A percentile compares a stretch with the other conserved stretches of the same genome.
Evolutionary conservation across 2,113 vertebrate species (phyloP).

Genomic region (Oenanthe oenanthe): DNA sequence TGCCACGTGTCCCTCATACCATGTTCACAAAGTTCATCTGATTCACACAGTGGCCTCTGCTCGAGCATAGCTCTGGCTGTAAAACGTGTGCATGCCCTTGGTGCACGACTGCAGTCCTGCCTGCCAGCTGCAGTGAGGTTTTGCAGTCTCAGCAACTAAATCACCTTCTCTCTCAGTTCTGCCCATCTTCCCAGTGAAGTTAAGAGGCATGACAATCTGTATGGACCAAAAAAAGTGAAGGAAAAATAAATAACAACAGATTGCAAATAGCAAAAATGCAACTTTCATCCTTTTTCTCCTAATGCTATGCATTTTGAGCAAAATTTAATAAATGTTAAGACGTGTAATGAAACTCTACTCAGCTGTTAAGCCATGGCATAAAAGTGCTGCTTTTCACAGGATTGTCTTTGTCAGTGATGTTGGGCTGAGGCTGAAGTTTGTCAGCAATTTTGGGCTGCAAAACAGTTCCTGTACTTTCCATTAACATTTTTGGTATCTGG

Average conservation of each 20-base stretch:
- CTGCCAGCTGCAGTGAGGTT: not conserved
- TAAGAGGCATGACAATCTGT: not conserved
- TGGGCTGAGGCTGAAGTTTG: not conserved
- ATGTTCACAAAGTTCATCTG: not conserved
- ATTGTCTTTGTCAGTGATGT: not conserved
- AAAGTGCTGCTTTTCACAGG: not conserved
- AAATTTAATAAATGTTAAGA: not conserved
- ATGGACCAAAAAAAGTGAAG: not conserved
- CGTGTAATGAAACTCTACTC: not conserved
- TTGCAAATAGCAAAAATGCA: not conserved
- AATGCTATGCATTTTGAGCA: not conserved
- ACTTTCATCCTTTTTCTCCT: not conserved
- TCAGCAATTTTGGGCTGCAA: not conserved
- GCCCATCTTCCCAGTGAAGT: not conserved
- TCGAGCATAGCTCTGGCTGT: not conserved
- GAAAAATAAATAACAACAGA: not conserved
- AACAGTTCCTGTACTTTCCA: not conserved
- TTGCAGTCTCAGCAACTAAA: not conserved
- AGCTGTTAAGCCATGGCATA: not conserved
- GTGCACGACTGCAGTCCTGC: rapidly evolving
- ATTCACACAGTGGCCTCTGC: not conserved
- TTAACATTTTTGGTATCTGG: not conserved
- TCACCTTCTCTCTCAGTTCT: not conserved
- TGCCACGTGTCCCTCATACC: not conserved
- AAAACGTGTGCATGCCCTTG: not conserved